phyloP scores from a whole-genome alignment of 2,888 invertebrate species.

The Chloroclystis v-ata region DNA sequence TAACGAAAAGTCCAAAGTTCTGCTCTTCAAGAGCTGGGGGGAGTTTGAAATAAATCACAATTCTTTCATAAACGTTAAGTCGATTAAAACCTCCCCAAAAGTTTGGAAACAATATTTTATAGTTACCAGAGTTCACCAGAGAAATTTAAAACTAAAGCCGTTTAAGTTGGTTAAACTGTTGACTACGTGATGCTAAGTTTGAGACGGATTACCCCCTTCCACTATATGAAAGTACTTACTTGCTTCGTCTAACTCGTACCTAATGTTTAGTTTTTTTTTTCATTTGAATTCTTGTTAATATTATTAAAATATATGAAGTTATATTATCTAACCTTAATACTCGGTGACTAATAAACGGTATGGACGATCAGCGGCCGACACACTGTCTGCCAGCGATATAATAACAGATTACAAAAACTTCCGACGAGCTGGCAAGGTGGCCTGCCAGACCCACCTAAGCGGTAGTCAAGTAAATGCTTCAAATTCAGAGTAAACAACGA shows the following conservation, averaged over 20 bases:
- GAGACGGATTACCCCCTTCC: conserved; percentile 55
- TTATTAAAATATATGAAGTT: too few relatives aligned
- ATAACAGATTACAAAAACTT: conserved; percentile 29
- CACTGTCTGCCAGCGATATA: conserved; percentile 29
- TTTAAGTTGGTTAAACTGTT: conserved; percentile 46
- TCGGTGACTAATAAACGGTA: conserved; percentile 6
- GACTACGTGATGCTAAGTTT: conserved; percentile 50
- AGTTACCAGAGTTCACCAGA: conserved; percentile 16
- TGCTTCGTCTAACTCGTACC: too few relatives aligned
- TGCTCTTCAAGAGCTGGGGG: conserved; percentile 12
- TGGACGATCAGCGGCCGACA: conserved; percentile 14
- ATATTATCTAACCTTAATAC: too few relatives aligned
- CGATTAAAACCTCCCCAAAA: conserved; percentile 29
- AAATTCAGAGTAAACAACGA: too few relatives aligned
- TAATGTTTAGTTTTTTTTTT: too few relatives aligned
- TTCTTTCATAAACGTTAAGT: conserved; percentile 23
- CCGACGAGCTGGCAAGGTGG: conserved; percentile 28
- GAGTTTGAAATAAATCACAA: conserved; percentile 21
- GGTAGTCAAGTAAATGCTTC: too few relatives aligned
- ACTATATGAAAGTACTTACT: conserved; percentile 22
- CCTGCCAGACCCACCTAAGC: conserved; percentile 14
- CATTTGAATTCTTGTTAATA: too few relatives aligned
- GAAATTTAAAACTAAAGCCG: conserved; percentile 37
- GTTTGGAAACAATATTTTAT: conserved; percentile 30
- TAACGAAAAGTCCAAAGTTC: conserved; percentile 18